phyloP scores from a whole-genome alignment of 35 echinoderm and acorn worm genomes.

The Ophiothrix spiculata region DNA sequence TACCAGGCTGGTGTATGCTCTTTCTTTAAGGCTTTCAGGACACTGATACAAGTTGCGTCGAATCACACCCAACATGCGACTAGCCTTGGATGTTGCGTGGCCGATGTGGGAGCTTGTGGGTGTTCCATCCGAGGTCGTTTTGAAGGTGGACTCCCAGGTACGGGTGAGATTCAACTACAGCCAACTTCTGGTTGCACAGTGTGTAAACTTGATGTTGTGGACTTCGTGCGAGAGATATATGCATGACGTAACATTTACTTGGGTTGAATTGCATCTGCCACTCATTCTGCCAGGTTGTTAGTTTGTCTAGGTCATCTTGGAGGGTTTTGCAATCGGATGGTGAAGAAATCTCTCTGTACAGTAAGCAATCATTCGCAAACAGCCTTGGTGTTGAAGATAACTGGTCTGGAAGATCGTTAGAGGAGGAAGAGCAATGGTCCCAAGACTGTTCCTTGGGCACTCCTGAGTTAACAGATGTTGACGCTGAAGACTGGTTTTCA shows the following conservation, averaged over 20 bases:
- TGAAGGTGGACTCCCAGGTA: constrained; percentile 22
- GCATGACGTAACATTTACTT: constrained; percentile 35
- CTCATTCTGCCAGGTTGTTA: constrained; percentile 6
- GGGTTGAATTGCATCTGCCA: constrained; percentile 47
- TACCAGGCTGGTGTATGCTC: constrained; percentile 13
- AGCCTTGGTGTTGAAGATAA: constrained; percentile 19
- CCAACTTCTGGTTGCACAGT: constrained; percentile 14
- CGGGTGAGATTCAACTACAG: constrained; percentile 20
- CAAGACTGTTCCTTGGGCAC: constrained; percentile 24
- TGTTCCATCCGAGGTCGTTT: constrained; percentile 15
- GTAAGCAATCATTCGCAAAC: no score
- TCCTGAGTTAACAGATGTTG: constrained; percentile 15
- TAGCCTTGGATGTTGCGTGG: constrained; percentile 22
- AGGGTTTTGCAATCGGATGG: constrained; percentile 9
- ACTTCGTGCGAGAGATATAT: constrained; percentile 1
- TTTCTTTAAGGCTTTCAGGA: constrained; percentile 19
- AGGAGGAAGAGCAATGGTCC: no score
- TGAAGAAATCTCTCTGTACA: constrained; percentile 27
- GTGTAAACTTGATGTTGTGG: constrained; percentile 3
- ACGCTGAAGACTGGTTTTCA: no score
- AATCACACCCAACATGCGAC: constrained; percentile 17
- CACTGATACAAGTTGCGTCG: constrained; percentile 20
- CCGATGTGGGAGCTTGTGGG: constrained; percentile 23
- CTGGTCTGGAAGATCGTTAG: no score
- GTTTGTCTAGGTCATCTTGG: constrained; percentile 24